Evolutionary conservation across 2,888 invertebrate genomes (phyloP).

Genomic region (Disparrhopalites patrizii): DNA sequence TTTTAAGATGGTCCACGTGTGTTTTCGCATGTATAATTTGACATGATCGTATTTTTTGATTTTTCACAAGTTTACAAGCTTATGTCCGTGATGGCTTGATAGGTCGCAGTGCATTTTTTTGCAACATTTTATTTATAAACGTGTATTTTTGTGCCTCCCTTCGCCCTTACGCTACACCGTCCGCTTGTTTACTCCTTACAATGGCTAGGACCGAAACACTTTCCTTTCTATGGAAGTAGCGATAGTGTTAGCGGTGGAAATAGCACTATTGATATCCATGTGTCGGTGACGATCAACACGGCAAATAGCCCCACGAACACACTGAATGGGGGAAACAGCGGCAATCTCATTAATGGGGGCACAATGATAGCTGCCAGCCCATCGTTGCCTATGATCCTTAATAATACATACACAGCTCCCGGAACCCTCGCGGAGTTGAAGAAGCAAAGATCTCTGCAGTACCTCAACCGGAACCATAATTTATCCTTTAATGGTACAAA

Average conservation of each 20-base stretch:
- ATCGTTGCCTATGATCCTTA: conserved; percentile 28
- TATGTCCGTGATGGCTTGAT: too few species aligned
- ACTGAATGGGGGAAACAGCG: conserved; percentile 19
- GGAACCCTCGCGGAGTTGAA: conserved; percentile 87
- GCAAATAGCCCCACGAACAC: conserved; percentile 35
- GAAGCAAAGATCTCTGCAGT: conserved; percentile 71
- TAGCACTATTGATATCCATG: conserved; percentile 84
- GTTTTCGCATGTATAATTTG: too few species aligned
- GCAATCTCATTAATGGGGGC: neutral
- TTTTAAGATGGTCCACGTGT: too few species aligned
- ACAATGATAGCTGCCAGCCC: conserved; percentile 16
- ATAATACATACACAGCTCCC: conserved; percentile 45
- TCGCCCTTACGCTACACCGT: too few species aligned
- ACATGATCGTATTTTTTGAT: too few species aligned
- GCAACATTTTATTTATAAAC: too few species aligned
- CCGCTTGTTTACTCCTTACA: too few species aligned
- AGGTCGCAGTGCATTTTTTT: too few species aligned
- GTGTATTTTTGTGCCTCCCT: too few species aligned
- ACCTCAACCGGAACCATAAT: conserved; percentile 30
- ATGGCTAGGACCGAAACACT: conserved; percentile 32
- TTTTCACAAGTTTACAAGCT: too few species aligned
- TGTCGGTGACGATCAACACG: conserved; percentile 73
- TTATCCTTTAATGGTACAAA: conserved; percentile 28
- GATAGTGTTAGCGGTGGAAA: conserved; percentile 53
- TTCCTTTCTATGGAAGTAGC: conserved; percentile 44